Evolutionary conservation across 2,888 invertebrate species (phyloP).

Genomic region (Charanyca ferruginea): DNA sequence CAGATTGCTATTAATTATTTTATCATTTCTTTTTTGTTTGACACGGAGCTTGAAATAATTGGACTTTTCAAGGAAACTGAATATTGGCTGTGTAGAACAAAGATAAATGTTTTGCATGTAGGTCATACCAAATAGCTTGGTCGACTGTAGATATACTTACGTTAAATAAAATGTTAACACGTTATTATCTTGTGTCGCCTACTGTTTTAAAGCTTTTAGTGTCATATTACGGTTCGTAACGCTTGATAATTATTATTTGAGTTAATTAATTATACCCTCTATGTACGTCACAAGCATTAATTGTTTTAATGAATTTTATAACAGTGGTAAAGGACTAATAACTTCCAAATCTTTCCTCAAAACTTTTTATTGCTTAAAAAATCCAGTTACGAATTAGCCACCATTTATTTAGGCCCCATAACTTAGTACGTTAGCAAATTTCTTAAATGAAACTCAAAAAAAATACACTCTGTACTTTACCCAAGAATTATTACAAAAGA

Average conservation of each 20-base stretch:
- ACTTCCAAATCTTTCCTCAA: slow-evolving; percentile 2
- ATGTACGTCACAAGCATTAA: neutral
- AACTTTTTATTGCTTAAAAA: slow-evolving; percentile 5
- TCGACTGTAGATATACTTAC: too few species aligned
- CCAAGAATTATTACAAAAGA: slow-evolving; percentile 44
- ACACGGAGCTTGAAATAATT: too few species aligned
- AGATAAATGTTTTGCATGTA: too few species aligned
- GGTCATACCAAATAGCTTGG: too few species aligned
- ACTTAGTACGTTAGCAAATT: slow-evolving; percentile 16
- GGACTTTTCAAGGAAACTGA: too few species aligned
- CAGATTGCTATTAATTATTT: too few species aligned
- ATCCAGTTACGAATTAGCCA: slow-evolving; percentile 10
- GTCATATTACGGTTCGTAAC: neutral
- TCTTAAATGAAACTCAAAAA: slow-evolving; percentile 28
- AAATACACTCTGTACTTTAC: slow-evolving; percentile 40
- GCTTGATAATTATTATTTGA: neutral
- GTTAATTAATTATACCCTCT: neutral
- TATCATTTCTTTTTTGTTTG: too few species aligned
- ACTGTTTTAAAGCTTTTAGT: neutral
- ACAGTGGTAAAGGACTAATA: neutral
- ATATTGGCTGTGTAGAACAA: too few species aligned
- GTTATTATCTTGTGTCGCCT: neutral
- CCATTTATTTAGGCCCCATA: slow-evolving; percentile 8
- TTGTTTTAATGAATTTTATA: slow-evolving; percentile 6
- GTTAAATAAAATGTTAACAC: too few species aligned